Base-by-base conservation (phyloP, 1,140 invertebrate genomes). In the Heliothis virescens region DNA sequence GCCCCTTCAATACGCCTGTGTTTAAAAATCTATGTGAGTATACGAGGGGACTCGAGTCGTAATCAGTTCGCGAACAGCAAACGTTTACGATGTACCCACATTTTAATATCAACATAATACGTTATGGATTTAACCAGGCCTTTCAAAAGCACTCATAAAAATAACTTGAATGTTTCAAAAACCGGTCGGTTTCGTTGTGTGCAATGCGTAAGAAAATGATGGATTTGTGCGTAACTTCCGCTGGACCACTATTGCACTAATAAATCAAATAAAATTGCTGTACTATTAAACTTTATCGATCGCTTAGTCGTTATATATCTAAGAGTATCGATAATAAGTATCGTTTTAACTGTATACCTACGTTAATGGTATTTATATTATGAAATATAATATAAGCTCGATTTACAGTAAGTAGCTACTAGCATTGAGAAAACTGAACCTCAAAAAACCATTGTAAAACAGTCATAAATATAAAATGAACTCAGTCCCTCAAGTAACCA, bases 11-110 rank as follows among this genome's bases (percentile, higher is more conserved):
- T 85, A 82, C 60, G 71, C 80, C 84, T 92, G 86, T 91, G 89
- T 90, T 92, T 91, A 92, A 94, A 93, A 94, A 90, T 90, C 91
- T 91, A 89, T 91, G 83, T 81, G 88, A 90, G 85, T 83, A 90
- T 84, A 75, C 87, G 85, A 91, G 89, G 92, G 92, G 90, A 89
- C 26, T 18, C 21, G 34, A 16, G 0, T 72, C 78, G 79, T 88
- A 91, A 92, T 91, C 90, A 89, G 87, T 89, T 89, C 87, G 86
- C 81, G 83, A 88, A 84, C 83, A 79, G 59, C 53, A 78, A 67
- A 63, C 53, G 55, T 85, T 88, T 86, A 84, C 80, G 76, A 78
- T 55, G 73, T 79, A 73, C 79, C 73, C 75, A 83, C 71, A 81
- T 85, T 80, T 79, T 77, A 83, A 83, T 83, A 80, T 73, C 65